These are phyloP conservation scores for Poecilia wingei DNA, from an alignment of 2,797 vertebrate species.

Conservation along the genomic window DNA sequence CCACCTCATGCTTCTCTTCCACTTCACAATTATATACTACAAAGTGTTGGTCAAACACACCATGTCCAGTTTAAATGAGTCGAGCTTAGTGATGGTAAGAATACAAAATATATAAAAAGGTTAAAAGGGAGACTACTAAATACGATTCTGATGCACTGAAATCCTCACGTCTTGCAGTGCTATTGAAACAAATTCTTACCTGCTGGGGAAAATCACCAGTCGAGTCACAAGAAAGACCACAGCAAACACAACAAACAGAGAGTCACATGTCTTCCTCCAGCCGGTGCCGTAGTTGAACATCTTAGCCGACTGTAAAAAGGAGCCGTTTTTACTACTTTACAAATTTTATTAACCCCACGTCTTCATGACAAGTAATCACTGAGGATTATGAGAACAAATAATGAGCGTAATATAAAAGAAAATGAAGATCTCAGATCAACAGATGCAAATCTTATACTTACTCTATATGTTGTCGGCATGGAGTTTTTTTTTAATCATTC, in stretches of 20 bases:
- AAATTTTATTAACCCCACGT: not conserved
- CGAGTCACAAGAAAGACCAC: conserved; percentile 87
- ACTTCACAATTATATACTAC: not conserved
- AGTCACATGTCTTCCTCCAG: conserved; percentile 85
- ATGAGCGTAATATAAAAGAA: not conserved
- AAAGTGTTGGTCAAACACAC: not conserved
- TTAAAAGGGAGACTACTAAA: not conserved
- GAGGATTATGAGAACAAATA: not conserved
- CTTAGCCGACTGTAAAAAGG: conserved; percentile 84
- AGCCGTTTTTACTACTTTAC: not conserved
- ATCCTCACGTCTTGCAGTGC: not conserved
- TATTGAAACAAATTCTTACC: conserved; percentile 73
- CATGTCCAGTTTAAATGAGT: not conserved
- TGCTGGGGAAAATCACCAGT: conserved; percentile 87
- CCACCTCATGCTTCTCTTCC: not conserved
- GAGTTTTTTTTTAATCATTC: not conserved
- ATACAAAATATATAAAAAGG: not conserved
- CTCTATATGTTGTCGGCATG: not conserved
- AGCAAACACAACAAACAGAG: conserved; percentile 86
- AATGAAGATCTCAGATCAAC: not conserved
- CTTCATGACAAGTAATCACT: not conserved
- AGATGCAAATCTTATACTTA: not conserved
- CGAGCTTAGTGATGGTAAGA: not conserved
- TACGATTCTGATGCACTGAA: not conserved
- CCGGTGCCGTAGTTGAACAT: conserved; percentile 89